A percentile compares a stretch with the other conserved stretches of the same genome.
phyloP scores from a whole-genome alignment of 2,113 vertebrate genomes.

The Daubentonia madagascariensis region DNA sequence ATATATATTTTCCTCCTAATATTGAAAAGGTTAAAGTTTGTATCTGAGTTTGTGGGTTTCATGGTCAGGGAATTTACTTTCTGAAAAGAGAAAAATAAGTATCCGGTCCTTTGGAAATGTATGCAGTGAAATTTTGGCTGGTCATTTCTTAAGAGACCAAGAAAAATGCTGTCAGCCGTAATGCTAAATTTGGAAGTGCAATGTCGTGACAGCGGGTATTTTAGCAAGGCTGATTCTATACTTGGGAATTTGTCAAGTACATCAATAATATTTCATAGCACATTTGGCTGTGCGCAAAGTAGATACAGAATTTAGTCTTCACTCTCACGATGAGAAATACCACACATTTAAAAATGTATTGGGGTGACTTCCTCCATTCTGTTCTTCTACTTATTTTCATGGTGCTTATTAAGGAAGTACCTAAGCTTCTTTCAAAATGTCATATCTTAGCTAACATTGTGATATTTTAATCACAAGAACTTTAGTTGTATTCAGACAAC shows the following conservation, averaged over 20 bases:
- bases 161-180: slow-evolving; percentile 55
- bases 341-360: slow-evolving; percentile 59
- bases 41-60: neutral
- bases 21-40: slow-evolving; percentile 32
- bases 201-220: slow-evolving; percentile 52
- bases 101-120: slow-evolving; percentile 45
- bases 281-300: slow-evolving; percentile 66
- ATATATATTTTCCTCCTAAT: neutral
- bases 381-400: slow-evolving; percentile 35
- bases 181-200: slow-evolving; percentile 68
- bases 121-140: slow-evolving; percentile 58
- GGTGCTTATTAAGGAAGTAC: neutral
- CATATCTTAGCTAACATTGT: neutral
- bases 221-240: slow-evolving; percentile 71
- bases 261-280: slow-evolving; percentile 72
- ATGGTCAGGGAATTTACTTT: slow-evolving; percentile 37
- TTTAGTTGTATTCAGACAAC: neutral
- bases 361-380: slow-evolving; percentile 31
- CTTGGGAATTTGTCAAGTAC: slow-evolving; percentile 71
- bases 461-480: neutral
- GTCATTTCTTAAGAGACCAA: slow-evolving; percentile 56
- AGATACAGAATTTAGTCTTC: slow-evolving; percentile 60
- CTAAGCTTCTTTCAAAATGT: neutral
- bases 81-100: slow-evolving; percentile 20
- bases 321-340: slow-evolving; percentile 45